Percentiles rank a stretch among this genome's conserved stretches.
Conservation (phyloP, 2,888 invertebrate genomes). For the Trichopoda pennipes region DNA sequence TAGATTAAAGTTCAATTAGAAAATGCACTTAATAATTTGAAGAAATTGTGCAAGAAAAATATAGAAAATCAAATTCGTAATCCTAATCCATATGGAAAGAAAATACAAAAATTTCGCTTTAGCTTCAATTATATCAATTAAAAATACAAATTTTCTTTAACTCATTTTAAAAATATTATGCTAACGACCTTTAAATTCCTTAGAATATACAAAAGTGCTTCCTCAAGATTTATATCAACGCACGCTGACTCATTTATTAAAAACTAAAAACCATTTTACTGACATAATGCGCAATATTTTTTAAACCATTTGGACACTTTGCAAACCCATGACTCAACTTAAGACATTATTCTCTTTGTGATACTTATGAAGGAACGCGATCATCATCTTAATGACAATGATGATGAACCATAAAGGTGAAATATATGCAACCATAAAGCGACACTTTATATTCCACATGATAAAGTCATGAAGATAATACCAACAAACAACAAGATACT, state of each 20-base stretch:
- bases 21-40: too few relatives aligned
- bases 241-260: conserved; percentile 67
- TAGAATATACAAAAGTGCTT: not conserved
- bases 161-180: too few relatives aligned
- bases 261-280: conserved; percentile 60
- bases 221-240: conserved; percentile 58
- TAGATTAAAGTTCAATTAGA: too few relatives aligned
- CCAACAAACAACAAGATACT: conserved; percentile 42
- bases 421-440: conserved; percentile 67
- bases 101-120: too few relatives aligned
- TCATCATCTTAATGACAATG: conserved; percentile 52
- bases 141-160: too few relatives aligned
- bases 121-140: too few relatives aligned
- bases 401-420: conserved; percentile 68
- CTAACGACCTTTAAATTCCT: not conserved
- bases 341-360: conserved; percentile 2
- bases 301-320: conserved; percentile 62
- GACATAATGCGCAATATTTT: conserved; percentile 65
- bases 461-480: conserved; percentile 68
- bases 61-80: too few relatives aligned
- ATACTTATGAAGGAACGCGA: conserved; percentile 44
- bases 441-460: conserved; percentile 68
- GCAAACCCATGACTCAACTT: conserved; percentile 63
- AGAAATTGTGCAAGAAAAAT: too few relatives aligned
- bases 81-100: too few relatives aligned